Conservation (phyloP, 2,797 vertebrate species). For the Dermochelys coriacea region DNA sequence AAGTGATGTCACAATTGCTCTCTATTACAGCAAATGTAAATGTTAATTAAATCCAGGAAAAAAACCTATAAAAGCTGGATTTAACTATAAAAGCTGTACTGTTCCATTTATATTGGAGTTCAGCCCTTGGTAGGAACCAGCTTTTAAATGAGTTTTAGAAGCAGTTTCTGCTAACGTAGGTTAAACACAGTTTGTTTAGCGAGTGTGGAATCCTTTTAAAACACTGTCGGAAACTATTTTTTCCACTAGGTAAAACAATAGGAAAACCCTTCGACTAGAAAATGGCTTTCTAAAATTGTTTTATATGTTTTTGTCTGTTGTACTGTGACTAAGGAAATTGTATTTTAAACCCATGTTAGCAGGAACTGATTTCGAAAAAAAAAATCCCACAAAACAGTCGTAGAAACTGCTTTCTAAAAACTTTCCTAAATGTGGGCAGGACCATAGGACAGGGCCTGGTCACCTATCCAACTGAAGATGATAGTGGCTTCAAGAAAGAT, state of each 20-base stretch:
- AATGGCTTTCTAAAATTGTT: background rate
- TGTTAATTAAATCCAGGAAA: background rate
- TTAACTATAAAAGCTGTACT: background rate
- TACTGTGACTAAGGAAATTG: background rate
- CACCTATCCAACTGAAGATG: background rate
- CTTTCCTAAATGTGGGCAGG: background rate
- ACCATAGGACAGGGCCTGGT: background rate
- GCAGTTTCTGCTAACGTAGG: background rate
- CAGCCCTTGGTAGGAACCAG: background rate
- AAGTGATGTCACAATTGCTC: slow-evolving; percentile 54
- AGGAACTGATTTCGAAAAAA: background rate
- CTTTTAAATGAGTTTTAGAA: background rate
- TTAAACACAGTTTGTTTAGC: background rate
- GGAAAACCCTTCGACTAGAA: background rate
- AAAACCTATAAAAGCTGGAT: background rate
- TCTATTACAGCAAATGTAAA: slow-evolving; percentile 51
- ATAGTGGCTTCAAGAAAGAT: background rate
- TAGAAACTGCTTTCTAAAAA: background rate
- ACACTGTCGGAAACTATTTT: background rate
- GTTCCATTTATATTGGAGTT: background rate
- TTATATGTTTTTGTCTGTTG: background rate
- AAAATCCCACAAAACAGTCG: background rate
- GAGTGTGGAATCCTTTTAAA: background rate
- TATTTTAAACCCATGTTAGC: background rate
- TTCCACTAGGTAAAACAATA: background rate